Evolutionary conservation across 1,140 invertebrate species (phyloP).

Genomic region (Batillaria attramentaria): DNA sequence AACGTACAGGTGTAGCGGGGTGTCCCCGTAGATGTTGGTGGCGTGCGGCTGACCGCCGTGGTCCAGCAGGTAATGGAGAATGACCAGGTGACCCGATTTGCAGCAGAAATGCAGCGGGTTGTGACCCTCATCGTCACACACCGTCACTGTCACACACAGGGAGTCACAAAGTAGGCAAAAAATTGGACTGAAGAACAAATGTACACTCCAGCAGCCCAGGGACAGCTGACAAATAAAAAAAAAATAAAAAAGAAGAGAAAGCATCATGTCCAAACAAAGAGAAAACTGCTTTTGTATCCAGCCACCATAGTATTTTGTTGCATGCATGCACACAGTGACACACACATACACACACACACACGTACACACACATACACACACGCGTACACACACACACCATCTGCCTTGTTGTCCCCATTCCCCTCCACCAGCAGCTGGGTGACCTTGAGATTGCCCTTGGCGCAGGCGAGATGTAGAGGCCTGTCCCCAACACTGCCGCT

Average conservation of each 20-base stretch:
- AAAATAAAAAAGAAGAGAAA: too few species aligned
- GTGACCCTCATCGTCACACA: slow-evolving; percentile 73
- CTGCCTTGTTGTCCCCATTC: slow-evolving; percentile 58
- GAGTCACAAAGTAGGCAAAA: not conserved
- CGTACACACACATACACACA: not conserved
- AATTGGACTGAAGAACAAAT: not conserved
- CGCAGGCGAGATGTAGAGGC: slow-evolving; percentile 72
- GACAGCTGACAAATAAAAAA: not conserved
- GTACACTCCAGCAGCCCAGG: not conserved
- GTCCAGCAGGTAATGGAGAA: slow-evolving; percentile 71
- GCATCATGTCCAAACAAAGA: too few species aligned
- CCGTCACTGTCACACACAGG: slow-evolving; percentile 59
- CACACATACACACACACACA: slow-evolving; percentile 62
- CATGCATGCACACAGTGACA: slow-evolving; percentile 70
- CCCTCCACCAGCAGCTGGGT: slow-evolving; percentile 70
- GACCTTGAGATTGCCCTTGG: slow-evolving; percentile 69
- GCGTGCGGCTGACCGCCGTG: slow-evolving; percentile 62
- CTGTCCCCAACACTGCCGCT: slow-evolving; percentile 73
- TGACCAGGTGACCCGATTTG: slow-evolving; percentile 70
- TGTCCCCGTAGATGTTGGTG: slow-evolving; percentile 74
- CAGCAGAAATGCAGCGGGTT: slow-evolving; percentile 73
- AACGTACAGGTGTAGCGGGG: slow-evolving; percentile 71
- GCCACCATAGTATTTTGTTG: too few species aligned
- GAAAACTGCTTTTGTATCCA: too few species aligned
- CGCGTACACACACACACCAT: slow-evolving; percentile 56